phyloP scores from a whole-genome alignment of 2,113 vertebrate genomes.

The Callorhinus ursinus region DNA sequence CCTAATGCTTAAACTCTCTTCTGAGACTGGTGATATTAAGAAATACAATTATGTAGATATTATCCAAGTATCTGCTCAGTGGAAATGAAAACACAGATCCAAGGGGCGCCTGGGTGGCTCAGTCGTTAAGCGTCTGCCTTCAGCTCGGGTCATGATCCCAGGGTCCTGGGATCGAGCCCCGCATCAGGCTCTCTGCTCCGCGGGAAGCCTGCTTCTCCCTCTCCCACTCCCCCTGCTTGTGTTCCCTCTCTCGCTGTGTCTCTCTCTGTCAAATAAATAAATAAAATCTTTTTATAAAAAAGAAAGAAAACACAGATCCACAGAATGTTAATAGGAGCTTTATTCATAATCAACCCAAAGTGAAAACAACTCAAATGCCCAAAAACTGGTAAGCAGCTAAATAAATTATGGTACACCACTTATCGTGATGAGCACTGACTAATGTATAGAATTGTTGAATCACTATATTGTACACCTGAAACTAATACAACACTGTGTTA shows the following conservation, averaged over 20 bases:
- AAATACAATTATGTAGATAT: background rate
- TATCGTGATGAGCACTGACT: background rate
- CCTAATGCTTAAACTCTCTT: background rate
- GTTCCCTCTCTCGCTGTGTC: too few species aligned
- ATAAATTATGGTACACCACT: background rate
- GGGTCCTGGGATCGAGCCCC: too few species aligned
- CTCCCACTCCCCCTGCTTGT: too few species aligned
- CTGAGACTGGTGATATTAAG: background rate
- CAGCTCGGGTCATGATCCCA: too few species aligned
- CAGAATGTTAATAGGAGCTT: background rate
- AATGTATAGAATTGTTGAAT: background rate
- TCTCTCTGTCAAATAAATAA: too few species aligned
- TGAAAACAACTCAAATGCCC: background rate
- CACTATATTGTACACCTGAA: background rate
- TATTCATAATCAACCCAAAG: background rate
- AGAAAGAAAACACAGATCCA: background rate
- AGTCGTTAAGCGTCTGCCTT: too few species aligned
- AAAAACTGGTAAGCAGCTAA: background rate
- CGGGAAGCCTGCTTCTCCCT: too few species aligned
- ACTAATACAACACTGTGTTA: background rate
- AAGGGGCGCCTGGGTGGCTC: background rate
- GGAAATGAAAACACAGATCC: background rate
- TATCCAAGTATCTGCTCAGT: background rate
- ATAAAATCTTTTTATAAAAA: too few species aligned
- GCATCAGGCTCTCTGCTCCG: too few species aligned